Evolutionary conservation across 1,140 invertebrate genomes (phyloP).

Genomic region (Leguminivora glycinivorella): DNA sequence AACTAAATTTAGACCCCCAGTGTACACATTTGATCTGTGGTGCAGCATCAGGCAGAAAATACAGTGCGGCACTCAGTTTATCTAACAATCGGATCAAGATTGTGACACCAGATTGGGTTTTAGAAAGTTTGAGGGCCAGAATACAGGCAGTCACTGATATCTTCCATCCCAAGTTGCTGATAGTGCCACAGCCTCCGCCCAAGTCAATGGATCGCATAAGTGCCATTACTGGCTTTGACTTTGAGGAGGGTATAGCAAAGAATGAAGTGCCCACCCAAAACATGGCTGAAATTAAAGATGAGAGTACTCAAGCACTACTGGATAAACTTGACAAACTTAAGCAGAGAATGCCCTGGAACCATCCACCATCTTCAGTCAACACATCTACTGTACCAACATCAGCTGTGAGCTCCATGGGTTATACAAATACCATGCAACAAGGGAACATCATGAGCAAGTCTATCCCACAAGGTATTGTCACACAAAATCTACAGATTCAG

Average conservation of each 20-base stretch:
- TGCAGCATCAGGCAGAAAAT: slow-evolving; percentile 86
- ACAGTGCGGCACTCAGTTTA: slow-evolving; percentile 82
- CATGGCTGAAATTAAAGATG: slow-evolving; percentile 77
- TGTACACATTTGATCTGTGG: slow-evolving; percentile 89
- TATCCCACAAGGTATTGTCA: slow-evolving; percentile 67
- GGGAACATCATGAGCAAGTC: slow-evolving; percentile 71
- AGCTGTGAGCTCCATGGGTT: slow-evolving; percentile 67
- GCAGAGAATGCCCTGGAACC: slow-evolving; percentile 89
- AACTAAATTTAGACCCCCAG: slow-evolving; percentile 83
- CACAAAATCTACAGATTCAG: slow-evolving; percentile 74
- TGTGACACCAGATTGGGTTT: slow-evolving; percentile 94
- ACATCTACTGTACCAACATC: slow-evolving; percentile 55
- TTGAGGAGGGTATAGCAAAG: slow-evolving; percentile 79
- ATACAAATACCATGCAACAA: slow-evolving; percentile 57
- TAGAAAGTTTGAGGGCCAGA: slow-evolving; percentile 84
- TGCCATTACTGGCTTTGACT: slow-evolving; percentile 80
- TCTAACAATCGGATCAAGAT: slow-evolving; percentile 81
- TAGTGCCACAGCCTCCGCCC: slow-evolving; percentile 66
- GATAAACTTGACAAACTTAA: slow-evolving; percentile 88
- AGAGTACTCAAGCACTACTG: slow-evolving; percentile 83
- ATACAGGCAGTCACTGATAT: slow-evolving; percentile 81
- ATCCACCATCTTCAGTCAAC: slow-evolving; percentile 77
- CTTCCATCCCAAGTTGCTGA: slow-evolving; percentile 89
- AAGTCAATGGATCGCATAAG: slow-evolving; percentile 73
- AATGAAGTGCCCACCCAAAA: slow-evolving; percentile 76